phyloP scores from a whole-genome alignment of 2,797 vertebrate genomes.

The Schizothorax lantsangensis region DNA sequence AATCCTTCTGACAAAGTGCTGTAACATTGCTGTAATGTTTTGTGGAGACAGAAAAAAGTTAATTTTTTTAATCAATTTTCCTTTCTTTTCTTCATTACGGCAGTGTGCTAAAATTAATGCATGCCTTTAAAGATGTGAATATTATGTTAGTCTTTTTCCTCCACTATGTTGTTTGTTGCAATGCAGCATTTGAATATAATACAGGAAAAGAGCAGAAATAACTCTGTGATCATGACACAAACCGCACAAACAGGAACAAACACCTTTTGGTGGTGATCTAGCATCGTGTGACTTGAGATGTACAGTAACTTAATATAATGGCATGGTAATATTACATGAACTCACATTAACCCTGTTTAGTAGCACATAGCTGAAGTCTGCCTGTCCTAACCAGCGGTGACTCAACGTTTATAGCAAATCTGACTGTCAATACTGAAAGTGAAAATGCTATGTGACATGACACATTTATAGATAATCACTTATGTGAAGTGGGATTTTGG shows the following conservation, averaged over 20 bases:
- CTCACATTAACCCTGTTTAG: background rate
- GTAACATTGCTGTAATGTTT: background rate
- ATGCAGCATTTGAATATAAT: conserved; percentile 11
- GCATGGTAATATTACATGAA: background rate
- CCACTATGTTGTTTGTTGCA: background rate
- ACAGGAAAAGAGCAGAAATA: background rate
- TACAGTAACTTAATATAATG: background rate
- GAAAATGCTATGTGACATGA: background rate
- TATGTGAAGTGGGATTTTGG: background rate
- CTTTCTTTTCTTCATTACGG: background rate
- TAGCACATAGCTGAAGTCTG: background rate
- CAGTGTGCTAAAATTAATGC: background rate
- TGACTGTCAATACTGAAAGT: background rate
- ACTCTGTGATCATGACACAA: background rate
- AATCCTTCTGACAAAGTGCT: background rate
- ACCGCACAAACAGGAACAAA: background rate
- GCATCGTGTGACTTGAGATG: background rate
- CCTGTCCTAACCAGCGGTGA: background rate
- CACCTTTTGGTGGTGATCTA: background rate
- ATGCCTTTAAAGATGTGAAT: background rate
- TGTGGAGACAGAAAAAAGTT: background rate
- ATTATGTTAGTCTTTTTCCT: background rate
- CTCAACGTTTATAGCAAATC: background rate
- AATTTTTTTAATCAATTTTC: background rate
- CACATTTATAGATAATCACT: background rate